A percentile compares a stretch with the other conserved stretches of the same genome.
Conservation (phyloP, 2,797 vertebrate species). For the Lepilemur septentrionalis region DNA sequence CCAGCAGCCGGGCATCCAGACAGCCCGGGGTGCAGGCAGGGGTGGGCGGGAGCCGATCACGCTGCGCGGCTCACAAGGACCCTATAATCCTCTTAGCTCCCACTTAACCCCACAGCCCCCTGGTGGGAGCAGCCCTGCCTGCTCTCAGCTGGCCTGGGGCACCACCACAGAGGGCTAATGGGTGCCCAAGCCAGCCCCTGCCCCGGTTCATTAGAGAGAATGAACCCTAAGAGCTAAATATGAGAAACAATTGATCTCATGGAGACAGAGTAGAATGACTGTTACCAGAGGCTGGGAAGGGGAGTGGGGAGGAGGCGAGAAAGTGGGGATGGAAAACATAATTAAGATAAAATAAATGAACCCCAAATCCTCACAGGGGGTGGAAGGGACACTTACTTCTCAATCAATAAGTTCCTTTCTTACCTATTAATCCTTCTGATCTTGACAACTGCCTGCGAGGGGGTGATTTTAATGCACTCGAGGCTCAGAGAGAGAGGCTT, state of each 20-base stretch:
- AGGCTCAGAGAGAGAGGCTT: neutral
- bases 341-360: neutral
- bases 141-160: neutral
- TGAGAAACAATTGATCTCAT: neutral
- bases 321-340: neutral
- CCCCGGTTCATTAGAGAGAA: neutral
- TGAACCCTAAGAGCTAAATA: neutral
- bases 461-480: neutral
- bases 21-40: neutral
- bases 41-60: neutral
- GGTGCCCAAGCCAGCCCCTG: neutral
- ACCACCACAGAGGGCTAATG: neutral
- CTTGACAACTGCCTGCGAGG: neutral
- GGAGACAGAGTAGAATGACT: neutral
- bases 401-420: neutral
- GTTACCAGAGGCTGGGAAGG: neutral
- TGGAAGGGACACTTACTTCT: neutral
- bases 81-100: constrained; percentile 40
- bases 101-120: neutral
- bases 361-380: neutral
- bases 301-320: neutral
- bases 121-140: neutral
- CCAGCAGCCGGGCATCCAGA: neutral
- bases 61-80: neutral
- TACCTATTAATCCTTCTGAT: neutral